Evolutionary conservation across 1,140 invertebrate species (phyloP), one percentile per base, ranked within the genome.

Genomic region (Argopecten irradians): DNA sequence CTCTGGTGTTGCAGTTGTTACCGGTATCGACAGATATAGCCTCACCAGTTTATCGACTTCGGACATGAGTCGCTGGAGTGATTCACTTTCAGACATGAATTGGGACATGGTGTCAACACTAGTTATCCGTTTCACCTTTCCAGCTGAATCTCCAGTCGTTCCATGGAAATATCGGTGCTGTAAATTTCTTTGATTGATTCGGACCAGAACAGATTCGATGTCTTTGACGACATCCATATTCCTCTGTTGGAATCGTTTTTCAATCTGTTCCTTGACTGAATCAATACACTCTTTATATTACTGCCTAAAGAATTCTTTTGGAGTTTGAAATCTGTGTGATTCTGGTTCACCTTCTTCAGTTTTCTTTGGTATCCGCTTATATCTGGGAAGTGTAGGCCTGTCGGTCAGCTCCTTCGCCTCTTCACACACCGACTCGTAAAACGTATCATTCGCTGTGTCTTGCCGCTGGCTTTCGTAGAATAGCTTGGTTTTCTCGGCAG

Each of bases 1-100:
- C 34, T 87, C 71, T 39, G 87, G 3, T 0, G 87, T 87, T 83
- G 87, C 87, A 13, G n/a, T 87, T 22, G 82, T 39, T 8, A 87
- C 87, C 35, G 36, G 82, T 11, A 46, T 84, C 1, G 82, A 83
- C 1, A 83, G 34, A 86, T 86, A 43, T 43, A 43, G 14, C n/a
- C 14, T 86, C 41, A 86, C 16, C 13, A 43, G 36, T 11, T 19
- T 36, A 33, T 36, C 14, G 33, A 85, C 84, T 14, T 85, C 84
- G 13, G 84, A 85, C 22, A 85, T 34, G 14, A 85, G 14, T 36
- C 34, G 35, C 84, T 16, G 35, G 16, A 14, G 35, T n/a, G 35
- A 7, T 14, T 35, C 7, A 32, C 28, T 33, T 84, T 35, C 34
- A 7, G 34, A 84, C 32, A 84, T 9, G 22, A 14, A 84, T 8